Evolutionary conservation across 2,888 invertebrate genomes (phyloP), one percentile per base, ranked within the genome.

Genomic region (Dasypogon diadema): DNA sequence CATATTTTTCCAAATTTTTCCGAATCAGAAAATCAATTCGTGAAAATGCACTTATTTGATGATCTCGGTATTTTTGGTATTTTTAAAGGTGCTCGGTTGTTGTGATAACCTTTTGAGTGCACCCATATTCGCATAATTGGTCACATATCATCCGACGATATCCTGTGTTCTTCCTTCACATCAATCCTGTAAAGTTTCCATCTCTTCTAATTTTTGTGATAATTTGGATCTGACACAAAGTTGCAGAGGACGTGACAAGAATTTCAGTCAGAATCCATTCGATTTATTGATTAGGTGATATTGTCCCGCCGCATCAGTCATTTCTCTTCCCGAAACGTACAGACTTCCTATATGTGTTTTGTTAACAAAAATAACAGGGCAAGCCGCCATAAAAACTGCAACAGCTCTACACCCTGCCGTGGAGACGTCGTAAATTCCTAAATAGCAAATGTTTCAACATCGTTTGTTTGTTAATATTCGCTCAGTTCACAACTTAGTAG

Each of bases 341-440:
- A 24, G 24, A 65, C 65, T 48, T 65, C 65, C 65, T 60, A 60
- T 10, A 12, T 37, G 37, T 48, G 24, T 65, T 48, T 37, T 24
- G 14, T 14, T 48, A 46, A 22, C 12, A 24, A 37, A 26, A 46
- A 46, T 12, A 2, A 12, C 21, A 37, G 4, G 4, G n/a, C 10
- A 6, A 21, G 24, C 12, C 8, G 26, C n/a, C 56, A 24, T 42
- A 65, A 65, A 65, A 65, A 65, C 48, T 65, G 48, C 65, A 65
- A 65, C 65, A 46, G 14, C 34, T 46, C 8, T 65, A 24, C 16
- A 37, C 65, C 10, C 48, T 46, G 65, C 48, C 24, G 46, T 24
- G 24, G 6, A 65, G 14, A 21, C 16, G 26, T 65, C 46, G 24
- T 65, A 65, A 65, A 65, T 12, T 26, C 24, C 14, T 37, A 48